Base-by-base conservation (phyloP, 2,888 invertebrate species). In the Tenthredo livida region DNA sequence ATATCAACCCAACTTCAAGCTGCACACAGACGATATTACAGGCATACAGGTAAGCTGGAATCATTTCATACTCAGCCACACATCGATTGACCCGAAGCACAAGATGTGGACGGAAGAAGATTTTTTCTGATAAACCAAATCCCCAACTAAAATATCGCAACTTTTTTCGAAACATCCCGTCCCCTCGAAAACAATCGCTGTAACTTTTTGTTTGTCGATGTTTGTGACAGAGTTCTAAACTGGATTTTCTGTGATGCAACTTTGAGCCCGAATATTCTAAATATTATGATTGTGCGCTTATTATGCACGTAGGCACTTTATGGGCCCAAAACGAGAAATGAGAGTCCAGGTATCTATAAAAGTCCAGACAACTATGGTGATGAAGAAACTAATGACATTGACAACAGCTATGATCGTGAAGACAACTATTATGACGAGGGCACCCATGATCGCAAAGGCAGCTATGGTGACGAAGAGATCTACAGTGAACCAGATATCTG, bases 401-500 rank as follows among this genome's bases (percentile, higher is more conserved):
- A 37, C 37, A 7, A 37, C 37, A 37, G 37, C 37, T 37, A 37
- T 37, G 37, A 37, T 33, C 33, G 33, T 33, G 33, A 33, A 33
- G 33, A 33, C 33, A 29, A 29, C 29, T 29, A 29, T 29, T 29
- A 29, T 29, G 29, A 2, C 29, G 29, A 29, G 29, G 29, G 29
- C 2, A 29, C 29, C 29, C 2, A 29, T 29, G 29, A 29, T 29
- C 29, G 29, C 29, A 2, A 29, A 29, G 29, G 29, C 29, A 50
- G 43, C 43, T 12, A 43, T 43, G 43, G 3, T 47, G 47, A 47
- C 47, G 47, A 15, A 15, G 47, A 47, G 12, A 15, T 15, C 0
- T 3, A 54, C n/a, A 54, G n/a, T 54, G 54, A 1, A 54, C 54
- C 2, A 10, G 95, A 95, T 50, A 95, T 98, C 5, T 98, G 98